Percentiles rank a stretch among this genome's conserved stretches.
These are phyloP conservation scores for Steatocranus sp. DNA, from an alignment of 2,797 vertebrate genomes.

Conservation along the genomic window DNA sequence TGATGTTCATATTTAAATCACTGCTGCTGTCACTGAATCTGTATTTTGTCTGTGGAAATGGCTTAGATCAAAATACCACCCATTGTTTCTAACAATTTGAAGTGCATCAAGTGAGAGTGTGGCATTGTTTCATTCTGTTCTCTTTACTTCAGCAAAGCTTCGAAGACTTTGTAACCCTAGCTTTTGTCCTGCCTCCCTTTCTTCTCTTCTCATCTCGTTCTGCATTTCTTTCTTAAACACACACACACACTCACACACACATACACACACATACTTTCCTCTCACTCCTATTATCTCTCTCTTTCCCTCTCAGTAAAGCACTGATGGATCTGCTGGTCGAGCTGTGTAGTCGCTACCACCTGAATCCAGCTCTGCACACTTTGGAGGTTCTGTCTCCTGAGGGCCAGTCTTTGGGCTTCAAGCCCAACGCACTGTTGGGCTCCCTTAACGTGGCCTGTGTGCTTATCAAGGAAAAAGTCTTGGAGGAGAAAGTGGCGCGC, in stretches of 20 bases:
- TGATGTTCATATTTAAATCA: neutral
- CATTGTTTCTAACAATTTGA: neutral
- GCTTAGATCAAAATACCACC: neutral
- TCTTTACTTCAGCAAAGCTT: conserved; percentile 8
- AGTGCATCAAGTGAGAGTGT: neutral
- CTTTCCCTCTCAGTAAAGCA: conserved; percentile 80
- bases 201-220: neutral
- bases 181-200: conserved; percentile 1
- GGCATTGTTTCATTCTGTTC: conserved; percentile 8
- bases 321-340: conserved; percentile 97
- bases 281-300: neutral
- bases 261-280: neutral
- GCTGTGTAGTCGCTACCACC: conserved; percentile 86
- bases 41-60: neutral
- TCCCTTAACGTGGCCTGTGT: conserved; percentile 84
- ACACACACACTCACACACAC: neutral
- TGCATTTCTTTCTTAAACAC: neutral
- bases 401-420: conserved; percentile 83
- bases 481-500: conserved; percentile 80
- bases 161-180: conserved; percentile 45
- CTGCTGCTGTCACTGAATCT: neutral
- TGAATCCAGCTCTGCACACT: conserved; percentile 89
- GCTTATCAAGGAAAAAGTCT: conserved; percentile 86
- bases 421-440: conserved; percentile 90
- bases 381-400: conserved; percentile 84